Evolutionary conservation across 2,113 vertebrate genomes (phyloP).

Genomic region (Strix uralensis): DNA sequence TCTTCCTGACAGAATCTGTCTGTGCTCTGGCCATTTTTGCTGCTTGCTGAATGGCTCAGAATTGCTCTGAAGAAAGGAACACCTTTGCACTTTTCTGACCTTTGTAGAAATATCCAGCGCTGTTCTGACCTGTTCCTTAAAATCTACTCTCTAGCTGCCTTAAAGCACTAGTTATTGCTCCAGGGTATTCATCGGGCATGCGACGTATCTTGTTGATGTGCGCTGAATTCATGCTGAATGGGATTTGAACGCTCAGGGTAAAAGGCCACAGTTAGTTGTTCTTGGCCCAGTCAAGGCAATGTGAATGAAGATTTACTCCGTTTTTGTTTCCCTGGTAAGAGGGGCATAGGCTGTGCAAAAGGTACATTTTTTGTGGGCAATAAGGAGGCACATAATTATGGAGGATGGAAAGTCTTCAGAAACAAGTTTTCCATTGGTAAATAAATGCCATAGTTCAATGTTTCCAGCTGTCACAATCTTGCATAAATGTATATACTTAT

Average conservation of each 20-base stretch:
- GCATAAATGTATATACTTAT: not conserved
- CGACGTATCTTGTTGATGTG: not conserved
- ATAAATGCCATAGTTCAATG: not conserved
- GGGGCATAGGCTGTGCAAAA: not conserved
- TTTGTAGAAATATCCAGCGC: not conserved
- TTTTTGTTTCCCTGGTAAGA: not conserved
- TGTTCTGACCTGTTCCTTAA: not conserved
- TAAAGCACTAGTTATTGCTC: not conserved
- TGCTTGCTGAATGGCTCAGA: not conserved
- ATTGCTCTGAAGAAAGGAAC: not conserved
- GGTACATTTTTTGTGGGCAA: rapidly evolving
- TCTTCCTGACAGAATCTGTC: not conserved
- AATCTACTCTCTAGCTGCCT: not conserved
- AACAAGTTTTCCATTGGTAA: not conserved
- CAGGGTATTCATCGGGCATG: rapidly evolving
- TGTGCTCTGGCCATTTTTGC: not conserved
- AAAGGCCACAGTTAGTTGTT: not conserved
- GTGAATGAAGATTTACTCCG: not conserved
- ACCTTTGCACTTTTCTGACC: not conserved
- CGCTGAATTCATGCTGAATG: not conserved
- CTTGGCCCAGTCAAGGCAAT: not conserved
- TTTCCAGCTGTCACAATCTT: not conserved
- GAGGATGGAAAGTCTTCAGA: not conserved
- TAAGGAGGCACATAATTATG: not conserved
- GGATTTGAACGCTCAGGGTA: rapidly evolving